Evolutionary conservation across 2,888 invertebrate genomes (phyloP).

Genomic region (Zygogramma bicolorata): DNA sequence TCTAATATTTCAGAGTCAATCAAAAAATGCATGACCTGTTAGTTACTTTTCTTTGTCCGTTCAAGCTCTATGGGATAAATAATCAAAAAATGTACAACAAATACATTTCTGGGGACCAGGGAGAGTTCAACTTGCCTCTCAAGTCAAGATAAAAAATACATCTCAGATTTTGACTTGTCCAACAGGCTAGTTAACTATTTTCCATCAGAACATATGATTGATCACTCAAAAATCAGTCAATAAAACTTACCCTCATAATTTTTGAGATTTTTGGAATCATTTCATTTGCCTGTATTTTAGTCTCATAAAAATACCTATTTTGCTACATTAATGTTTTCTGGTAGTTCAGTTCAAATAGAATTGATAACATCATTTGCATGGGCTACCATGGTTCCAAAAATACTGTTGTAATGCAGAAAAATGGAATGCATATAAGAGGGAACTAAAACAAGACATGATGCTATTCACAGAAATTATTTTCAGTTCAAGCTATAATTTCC

Average conservation of each 20-base stretch:
- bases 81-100: background rate
- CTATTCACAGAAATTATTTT: too few relatives aligned
- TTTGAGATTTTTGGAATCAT: background rate
- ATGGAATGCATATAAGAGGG: too few relatives aligned
- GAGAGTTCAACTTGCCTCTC: background rate
- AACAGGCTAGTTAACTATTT: constrained; percentile 4
- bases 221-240: background rate
- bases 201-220: background rate
- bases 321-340: too few relatives aligned
- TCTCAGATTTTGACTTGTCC: background rate
- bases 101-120: background rate
- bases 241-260: background rate
- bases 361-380: too few relatives aligned
- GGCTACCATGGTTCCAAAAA: too few relatives aligned
- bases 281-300: too few relatives aligned
- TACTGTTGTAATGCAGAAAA: too few relatives aligned
- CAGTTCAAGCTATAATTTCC: too few relatives aligned
- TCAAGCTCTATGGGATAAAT: background rate
- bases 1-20: background rate
- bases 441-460: too few relatives aligned
- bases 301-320: too few relatives aligned
- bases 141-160: background rate
- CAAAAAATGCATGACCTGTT: too few relatives aligned
- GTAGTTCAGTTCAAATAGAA: too few relatives aligned
- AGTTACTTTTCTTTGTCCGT: background rate